Evolutionary conservation across 2,888 invertebrate species (phyloP), one percentile per base, ranked within the genome.

Genomic region (Peribatodes rhomboidaria): DNA sequence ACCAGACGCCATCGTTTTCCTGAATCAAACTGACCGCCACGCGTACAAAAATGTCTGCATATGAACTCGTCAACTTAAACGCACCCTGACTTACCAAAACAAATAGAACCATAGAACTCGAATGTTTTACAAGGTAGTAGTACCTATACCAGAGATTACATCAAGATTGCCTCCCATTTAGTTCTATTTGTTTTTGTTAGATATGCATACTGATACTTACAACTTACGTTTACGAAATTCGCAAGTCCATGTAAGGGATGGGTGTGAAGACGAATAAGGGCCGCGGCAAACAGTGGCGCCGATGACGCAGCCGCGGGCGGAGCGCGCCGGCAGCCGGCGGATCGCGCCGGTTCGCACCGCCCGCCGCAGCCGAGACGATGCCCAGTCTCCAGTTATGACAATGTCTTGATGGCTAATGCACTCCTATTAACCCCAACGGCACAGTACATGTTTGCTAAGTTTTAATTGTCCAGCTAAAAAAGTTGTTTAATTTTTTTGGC

Each of bases 241-340:
- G 74, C 76, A 80, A 73, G 76, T 82, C 87, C 86, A 77, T 85
- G 63, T 83, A 79, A 47, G 83, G 82, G 59, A 35, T 63, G 67
- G 66, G 74, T 72, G 71, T 71, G 67, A 76, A 81, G 72, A 76
- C 82, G 66, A 79, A 85, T 84, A 85, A 82, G 82, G 83, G 73
- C 74, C 73, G 79, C 62, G 61, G 69, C 75, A 84, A 80, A 78
- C 73, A 68, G 52, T 57, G 44, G 55, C 39, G n/a, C 41, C 64
- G 59, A 58, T 60, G 72, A 69, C 68, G 47, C 47, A 49, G 35
- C 50, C 67, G 69, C 68, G 18, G 60, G 76, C 79, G 72, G 84
- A 68, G 46, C 7, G 46, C 20, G n/a, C n/a, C 22, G 11, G n/a
- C 0, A n/a, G 1, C 8, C 46, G 46, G 7, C 46, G 22, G 46